Conservation (phyloP, 1,140 invertebrate genomes). For the Drosophila melanica region DNA sequence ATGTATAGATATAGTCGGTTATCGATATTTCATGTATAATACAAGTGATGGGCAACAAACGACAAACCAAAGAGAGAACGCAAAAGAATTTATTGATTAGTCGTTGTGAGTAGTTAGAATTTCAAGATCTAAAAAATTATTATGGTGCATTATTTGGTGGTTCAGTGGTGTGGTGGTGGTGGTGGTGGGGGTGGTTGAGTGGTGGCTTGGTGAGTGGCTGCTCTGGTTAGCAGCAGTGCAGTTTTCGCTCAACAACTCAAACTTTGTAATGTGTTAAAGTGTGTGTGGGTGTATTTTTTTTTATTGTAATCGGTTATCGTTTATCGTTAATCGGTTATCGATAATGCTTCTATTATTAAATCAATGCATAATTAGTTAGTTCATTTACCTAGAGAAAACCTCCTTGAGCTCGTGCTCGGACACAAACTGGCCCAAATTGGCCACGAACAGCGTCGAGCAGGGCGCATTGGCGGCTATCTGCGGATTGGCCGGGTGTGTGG, state of each 20-base stretch:
- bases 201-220: conserved; percentile 15
- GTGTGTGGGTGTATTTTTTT: conserved; percentile 17
- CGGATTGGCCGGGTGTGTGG: conserved; percentile 84
- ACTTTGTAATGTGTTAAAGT: conserved; percentile 15
- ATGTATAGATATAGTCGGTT: conserved; percentile 34
- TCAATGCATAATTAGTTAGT: neutral
- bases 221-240: conserved; percentile 31
- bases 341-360: neutral
- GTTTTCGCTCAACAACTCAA: conserved; percentile 44
- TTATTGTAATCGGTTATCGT: conserved; percentile 11
- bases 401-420: conserved; percentile 99
- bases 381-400: conserved; percentile 96
- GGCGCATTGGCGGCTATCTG: conserved; percentile 88
- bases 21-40: conserved; percentile 72
- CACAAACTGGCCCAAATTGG: conserved; percentile 97
- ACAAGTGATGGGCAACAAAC: conserved; percentile 65
- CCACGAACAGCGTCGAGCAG: conserved; percentile 98
- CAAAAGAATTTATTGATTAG: conserved; percentile 46
- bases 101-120: conserved; percentile 33
- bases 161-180: neutral
- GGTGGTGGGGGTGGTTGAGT: conserved; percentile 6
- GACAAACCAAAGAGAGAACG: conserved; percentile 56
- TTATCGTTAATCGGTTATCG: neutral
- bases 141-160: conserved; percentile 27
- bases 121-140: conserved; percentile 28